These are phyloP conservation scores for Achroia grisella DNA, from an alignment of 1,140 invertebrate genomes.

Conservation along the genomic window DNA sequence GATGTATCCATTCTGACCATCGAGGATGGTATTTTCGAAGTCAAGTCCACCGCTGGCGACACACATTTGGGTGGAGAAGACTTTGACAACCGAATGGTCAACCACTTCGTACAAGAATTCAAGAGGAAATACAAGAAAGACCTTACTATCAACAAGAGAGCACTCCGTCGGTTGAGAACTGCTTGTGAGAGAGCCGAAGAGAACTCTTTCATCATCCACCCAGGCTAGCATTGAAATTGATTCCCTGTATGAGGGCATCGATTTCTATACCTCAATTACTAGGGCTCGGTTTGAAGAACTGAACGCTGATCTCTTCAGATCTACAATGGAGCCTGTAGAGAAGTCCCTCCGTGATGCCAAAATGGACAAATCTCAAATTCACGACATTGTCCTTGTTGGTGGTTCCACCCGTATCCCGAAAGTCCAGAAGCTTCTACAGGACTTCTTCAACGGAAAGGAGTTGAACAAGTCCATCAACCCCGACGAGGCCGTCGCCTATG, in stretches of 20 bases:
- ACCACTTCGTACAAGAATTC: conserved; percentile 78
- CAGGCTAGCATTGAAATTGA: conserved; percentile 73
- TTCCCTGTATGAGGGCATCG: conserved; percentile 65
- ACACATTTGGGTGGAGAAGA: conserved; percentile 99
- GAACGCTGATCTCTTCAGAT: conserved; percentile 66
- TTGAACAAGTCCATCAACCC: conserved; percentile 73
- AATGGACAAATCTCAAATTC: conserved; percentile 77
- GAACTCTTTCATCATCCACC: conserved; percentile 70
- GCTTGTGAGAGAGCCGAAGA: conserved; percentile 75
- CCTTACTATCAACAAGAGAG: conserved; percentile 75
- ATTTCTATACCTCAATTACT: conserved; percentile 69
- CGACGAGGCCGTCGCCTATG: conserved; percentile 71
- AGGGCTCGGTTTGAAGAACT: conserved; percentile 72
- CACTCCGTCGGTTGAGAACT: conserved; percentile 76
- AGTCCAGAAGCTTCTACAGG: conserved; percentile 69
- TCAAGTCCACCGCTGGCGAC: conserved; percentile 97
- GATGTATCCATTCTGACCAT: conserved; percentile 97
- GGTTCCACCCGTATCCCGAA: conserved; percentile 80
- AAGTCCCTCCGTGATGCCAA: conserved; percentile 80
- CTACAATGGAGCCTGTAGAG: conserved; percentile 72
- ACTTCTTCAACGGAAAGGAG: conserved; percentile 65
- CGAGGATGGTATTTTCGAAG: conserved; percentile 96
- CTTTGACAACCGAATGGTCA: conserved; percentile 91
- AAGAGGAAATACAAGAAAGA: conserved; percentile 74
- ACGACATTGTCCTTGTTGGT: conserved; percentile 83